These are phyloP conservation scores for Zaprionus davidi DNA, from an alignment of 1,140 invertebrate species.

Conservation along the genomic window DNA sequence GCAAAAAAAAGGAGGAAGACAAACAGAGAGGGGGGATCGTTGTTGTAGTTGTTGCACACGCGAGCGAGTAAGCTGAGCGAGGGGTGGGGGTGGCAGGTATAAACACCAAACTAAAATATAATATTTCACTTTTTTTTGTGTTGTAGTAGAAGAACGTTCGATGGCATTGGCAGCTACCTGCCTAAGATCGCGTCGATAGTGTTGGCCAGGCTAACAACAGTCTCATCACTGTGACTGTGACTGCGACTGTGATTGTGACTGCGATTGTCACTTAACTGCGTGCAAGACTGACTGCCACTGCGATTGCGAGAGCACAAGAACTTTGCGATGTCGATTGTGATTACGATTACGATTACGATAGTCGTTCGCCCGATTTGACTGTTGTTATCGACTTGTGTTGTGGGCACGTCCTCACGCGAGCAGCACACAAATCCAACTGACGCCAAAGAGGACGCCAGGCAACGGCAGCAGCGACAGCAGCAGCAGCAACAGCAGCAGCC, in stretches of 20 bases:
- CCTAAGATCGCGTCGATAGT: slow-evolving; percentile 41
- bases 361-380: slow-evolving; percentile 8
- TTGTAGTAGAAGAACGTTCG: slow-evolving; percentile 26
- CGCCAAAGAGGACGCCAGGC: slow-evolving; percentile 34
- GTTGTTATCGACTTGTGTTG: slow-evolving; percentile 14
- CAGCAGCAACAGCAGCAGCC: slow-evolving; percentile 13
- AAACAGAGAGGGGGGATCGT: neutral
- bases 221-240: slow-evolving; percentile 5
- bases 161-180: slow-evolving; percentile 31
- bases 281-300: neutral
- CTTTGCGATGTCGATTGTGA: neutral
- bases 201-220: neutral
- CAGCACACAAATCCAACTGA: slow-evolving; percentile 67
- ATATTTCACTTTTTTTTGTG: slow-evolving; percentile 55
- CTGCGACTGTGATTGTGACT: neutral
- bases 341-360: slow-evolving; percentile 20
- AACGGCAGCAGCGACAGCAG: slow-evolving; percentile 35
- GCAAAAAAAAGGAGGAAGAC: slow-evolving; percentile 39
- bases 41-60: slow-evolving; percentile 2
- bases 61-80: neutral
- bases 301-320: slow-evolving; percentile 2
- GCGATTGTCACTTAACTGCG: neutral
- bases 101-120: slow-evolving; percentile 61
- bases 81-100: neutral
- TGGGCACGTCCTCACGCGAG: slow-evolving; percentile 71